Base-by-base conservation (phyloP, 1,140 invertebrate species). In the Bombus waltoni region DNA sequence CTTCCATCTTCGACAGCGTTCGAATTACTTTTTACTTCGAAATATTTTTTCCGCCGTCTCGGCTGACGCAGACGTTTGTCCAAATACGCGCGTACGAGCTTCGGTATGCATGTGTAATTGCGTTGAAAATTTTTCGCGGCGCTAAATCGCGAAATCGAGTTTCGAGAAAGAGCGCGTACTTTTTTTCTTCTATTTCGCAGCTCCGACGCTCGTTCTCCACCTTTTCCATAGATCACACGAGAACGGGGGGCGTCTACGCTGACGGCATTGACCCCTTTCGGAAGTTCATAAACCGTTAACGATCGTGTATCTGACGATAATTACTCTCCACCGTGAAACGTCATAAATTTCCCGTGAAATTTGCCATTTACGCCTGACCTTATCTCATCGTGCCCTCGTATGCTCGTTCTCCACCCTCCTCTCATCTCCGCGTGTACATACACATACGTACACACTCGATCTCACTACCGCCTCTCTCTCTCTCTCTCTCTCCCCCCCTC, bases 271-370 rank as follows among this genome's bases (percentile, higher is more conserved):
- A 89, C 86, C 87, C 86, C 87, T 91, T 87, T 90, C 38, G 78
- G 57, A 28, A 81, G 88, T 83, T 86, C 72, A 87, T 91, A 78
- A 83, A 89, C 81, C 85, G 85, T 88, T 83, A 89, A 88, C 87
- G 86, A 85, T 73, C 78, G 38, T 38, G 42, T 88, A 91, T 91
- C 81, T 82, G 84, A 89, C 68, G 91, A 91, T 94, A 94, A 94
- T 94, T 94, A 93, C 91, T 86, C 89, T 90, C 92, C 91, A 72
- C 87, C 87, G 86, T 90, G 89, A 93, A 92, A 91, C 88, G 91
- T 93, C 91, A 90, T 91, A 92, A 92, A 94, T 93, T 91, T 90
- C 87, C 85, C 92, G 90, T 91, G 92, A 93, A 94, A 94, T 94
- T 93, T 89, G 91, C 90, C 93, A 89, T 90, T 93, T 89, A 88